Conservation (phyloP, 2,113 vertebrate genomes). For the Clupea harengus region DNA sequence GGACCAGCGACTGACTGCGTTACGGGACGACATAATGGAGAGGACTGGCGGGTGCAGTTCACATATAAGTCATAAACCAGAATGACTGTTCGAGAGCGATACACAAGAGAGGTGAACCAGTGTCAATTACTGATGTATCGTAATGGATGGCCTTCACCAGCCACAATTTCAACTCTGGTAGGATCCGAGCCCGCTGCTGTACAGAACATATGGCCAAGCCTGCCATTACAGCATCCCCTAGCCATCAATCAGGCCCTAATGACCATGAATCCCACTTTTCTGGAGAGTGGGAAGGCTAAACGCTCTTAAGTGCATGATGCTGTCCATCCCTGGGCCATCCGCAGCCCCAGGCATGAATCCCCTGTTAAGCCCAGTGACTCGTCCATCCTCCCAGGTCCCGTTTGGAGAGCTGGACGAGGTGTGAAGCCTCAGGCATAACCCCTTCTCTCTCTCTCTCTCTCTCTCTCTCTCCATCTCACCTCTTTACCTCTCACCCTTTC, state of each 20-base stretch:
- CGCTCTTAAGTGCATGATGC: neutral
- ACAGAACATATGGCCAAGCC: constrained; percentile 23
- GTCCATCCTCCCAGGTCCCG: neutral
- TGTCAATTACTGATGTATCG: constrained; percentile 45
- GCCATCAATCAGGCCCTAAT: neutral
- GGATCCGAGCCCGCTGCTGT: neutral
- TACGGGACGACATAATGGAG: constrained; percentile 24
- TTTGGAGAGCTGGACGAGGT: neutral
- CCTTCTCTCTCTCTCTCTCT: neutral
- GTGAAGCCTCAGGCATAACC: neutral
- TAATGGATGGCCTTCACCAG: constrained; percentile 36
- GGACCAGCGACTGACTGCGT: neutral
- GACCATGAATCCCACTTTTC: neutral
- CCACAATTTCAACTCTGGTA: neutral
- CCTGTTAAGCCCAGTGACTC: neutral
- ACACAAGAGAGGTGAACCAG: neutral
- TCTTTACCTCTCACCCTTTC: neutral
- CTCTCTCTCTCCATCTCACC: neutral
- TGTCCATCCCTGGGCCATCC: neutral
- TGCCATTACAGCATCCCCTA: neutral
- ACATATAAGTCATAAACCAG: constrained; percentile 36
- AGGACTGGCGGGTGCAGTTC: neutral
- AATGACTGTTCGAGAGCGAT: neutral
- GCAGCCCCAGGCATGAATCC: neutral
- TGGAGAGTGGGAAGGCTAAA: neutral